A percentile compares a stretch with the other conserved stretches of the same genome.
These are phyloP conservation scores for Nannospalax galili DNA, from an alignment of 2,113 vertebrate genomes.

Conservation along the genomic window DNA sequence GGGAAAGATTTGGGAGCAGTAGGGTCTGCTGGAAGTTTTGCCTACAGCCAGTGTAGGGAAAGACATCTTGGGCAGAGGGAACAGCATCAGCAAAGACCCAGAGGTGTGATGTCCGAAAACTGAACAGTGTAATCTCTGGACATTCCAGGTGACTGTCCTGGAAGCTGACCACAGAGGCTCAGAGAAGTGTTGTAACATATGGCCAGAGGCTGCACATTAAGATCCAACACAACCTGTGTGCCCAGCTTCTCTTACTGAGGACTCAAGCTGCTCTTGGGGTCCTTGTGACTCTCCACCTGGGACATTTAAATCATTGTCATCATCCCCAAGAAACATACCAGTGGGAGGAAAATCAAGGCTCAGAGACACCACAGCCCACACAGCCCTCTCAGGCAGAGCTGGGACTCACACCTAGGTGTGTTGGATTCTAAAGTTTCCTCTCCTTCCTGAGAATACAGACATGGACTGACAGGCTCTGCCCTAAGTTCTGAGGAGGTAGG, in stretches of 20 bases:
- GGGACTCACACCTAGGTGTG: background rate
- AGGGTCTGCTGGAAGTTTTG: background rate
- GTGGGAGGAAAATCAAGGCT: background rate
- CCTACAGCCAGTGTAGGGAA: background rate
- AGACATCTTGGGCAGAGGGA: background rate
- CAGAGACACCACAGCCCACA: background rate
- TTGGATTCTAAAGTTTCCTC: background rate
- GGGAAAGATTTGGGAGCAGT: background rate
- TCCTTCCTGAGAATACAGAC: background rate
- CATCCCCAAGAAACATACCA: background rate
- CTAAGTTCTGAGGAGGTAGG: background rate
- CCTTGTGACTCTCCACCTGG: accelerated
- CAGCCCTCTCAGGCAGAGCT: background rate
- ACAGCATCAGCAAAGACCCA: background rate
- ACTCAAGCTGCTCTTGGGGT: accelerated
- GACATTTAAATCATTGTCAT: background rate
- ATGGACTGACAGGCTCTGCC: background rate
- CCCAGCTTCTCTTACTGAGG: background rate
- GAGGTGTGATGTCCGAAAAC: background rate
- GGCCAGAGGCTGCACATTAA: background rate
- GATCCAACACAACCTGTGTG: accelerated
- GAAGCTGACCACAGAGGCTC: background rate
- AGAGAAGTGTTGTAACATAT: background rate
- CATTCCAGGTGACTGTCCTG: too few species aligned
- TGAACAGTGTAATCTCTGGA: background rate